Evolutionary conservation across 2,113 vertebrate species (phyloP).

Genomic region (Austrofundulus limnaeus): DNA sequence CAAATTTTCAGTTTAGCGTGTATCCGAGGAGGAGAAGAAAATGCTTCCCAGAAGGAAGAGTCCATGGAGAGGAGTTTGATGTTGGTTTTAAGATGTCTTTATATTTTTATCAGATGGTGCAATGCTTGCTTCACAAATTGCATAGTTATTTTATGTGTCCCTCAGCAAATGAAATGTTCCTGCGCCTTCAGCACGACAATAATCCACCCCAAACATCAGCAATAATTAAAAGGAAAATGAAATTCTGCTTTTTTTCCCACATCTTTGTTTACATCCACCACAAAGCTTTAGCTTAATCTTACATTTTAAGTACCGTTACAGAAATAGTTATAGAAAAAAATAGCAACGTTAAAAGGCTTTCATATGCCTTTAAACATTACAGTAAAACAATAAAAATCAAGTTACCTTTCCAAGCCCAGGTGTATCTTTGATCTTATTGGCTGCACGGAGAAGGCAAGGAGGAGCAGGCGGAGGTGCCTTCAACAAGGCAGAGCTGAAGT

Average conservation of each 20-base stretch:
- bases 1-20: not conserved
- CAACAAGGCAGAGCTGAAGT: conserved; percentile 90
- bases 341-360: no score
- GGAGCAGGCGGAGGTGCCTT: conserved; percentile 90
- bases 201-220: not conserved
- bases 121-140: not conserved
- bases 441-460: conserved; percentile 91
- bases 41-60: no score
- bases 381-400: no score
- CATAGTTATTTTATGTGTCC: not conserved
- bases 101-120: not conserved
- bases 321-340: no score
- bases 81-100: not conserved
- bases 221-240: no score
- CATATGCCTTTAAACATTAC: no score
- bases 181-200: not conserved
- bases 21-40: not conserved
- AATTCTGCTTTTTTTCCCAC: no score
- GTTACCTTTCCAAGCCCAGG: conserved; percentile 96
- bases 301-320: no score
- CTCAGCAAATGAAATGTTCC: not conserved
- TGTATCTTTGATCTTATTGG: conserved; percentile 96
- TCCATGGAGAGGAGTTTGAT: not conserved
- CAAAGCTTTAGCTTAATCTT: no score
- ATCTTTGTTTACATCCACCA: no score